phyloP scores from a whole-genome alignment of 1,140 invertebrate species.

The Zaprionus taronus region DNA sequence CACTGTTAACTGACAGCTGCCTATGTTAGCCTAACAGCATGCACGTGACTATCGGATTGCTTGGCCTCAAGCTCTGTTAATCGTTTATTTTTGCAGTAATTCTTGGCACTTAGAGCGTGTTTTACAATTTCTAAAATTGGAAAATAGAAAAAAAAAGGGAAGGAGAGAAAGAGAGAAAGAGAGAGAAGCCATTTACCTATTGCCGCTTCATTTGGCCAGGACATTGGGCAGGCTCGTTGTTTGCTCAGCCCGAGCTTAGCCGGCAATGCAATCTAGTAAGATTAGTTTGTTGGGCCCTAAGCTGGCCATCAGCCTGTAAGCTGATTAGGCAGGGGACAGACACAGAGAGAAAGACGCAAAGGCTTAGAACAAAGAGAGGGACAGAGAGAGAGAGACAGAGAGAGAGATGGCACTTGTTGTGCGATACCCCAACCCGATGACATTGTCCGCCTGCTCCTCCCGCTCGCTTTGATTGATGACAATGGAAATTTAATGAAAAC shows the following conservation, averaged over 20 bases:
- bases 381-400: not conserved
- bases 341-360: not conserved
- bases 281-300: constrained; percentile 31
- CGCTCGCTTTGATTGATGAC: constrained; percentile 5
- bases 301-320: constrained; percentile 27
- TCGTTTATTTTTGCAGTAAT: not conserved
- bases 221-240: constrained; percentile 12
- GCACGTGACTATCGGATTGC: too few species aligned
- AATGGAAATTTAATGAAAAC: constrained; percentile 11
- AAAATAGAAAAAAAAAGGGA: not conserved
- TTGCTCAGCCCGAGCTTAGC: not conserved
- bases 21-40: too few species aligned
- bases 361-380: not conserved
- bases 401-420: not conserved
- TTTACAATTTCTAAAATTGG: not conserved
- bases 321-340: constrained; percentile 13
- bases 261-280: constrained; percentile 19
- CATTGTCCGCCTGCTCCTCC: not conserved
- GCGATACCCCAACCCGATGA: too few species aligned
- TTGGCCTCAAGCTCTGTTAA: not conserved
- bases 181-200: not conserved
- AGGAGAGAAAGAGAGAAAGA: not conserved
- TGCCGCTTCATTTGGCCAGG: constrained; percentile 5
- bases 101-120: not conserved
- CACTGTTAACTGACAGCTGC: too few species aligned